Percentiles rank a stretch among this genome's conserved stretches.
These are phyloP conservation scores for Papilio glaucus DNA, from an alignment of 1,140 invertebrate species.

Conservation along the genomic window DNA sequence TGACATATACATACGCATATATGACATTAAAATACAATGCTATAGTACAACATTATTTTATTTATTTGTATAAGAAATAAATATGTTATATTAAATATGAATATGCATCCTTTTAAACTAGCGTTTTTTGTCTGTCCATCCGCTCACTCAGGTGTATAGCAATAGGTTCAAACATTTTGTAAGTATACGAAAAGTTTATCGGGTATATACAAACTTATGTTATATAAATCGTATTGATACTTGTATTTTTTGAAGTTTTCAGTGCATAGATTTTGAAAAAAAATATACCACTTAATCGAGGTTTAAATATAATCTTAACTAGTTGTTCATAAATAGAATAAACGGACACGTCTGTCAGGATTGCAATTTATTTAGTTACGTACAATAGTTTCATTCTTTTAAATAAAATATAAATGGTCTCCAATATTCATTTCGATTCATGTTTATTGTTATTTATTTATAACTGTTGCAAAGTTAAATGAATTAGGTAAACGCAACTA, in stretches of 20 bases:
- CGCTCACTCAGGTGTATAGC: constrained; percentile 79
- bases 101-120: constrained; percentile 70
- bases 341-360: constrained; percentile 29
- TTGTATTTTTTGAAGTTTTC: constrained; percentile 34
- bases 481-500: too few relatives aligned
- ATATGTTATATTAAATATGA: constrained; percentile 54
- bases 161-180: constrained; percentile 73
- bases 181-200: constrained; percentile 66
- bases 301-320: constrained; percentile 18
- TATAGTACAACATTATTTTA: constrained; percentile 1
- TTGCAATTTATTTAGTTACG: not conserved
- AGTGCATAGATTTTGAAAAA: constrained; percentile 31
- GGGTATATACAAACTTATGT: constrained; percentile 50
- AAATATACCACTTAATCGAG: constrained; percentile 11
- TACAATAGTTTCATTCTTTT: not conserved
- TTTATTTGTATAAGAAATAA: constrained; percentile 37
- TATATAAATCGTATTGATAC: constrained; percentile 32
- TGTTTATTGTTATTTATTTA: too few relatives aligned
- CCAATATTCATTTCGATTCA: too few relatives aligned
- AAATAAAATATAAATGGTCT: not conserved
- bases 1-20: constrained; percentile 35
- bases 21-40: not conserved
- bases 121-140: constrained; percentile 76
- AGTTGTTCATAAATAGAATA: constrained; percentile 14
- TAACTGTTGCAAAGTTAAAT: too few relatives aligned